Evolutionary conservation across 2,888 invertebrate genomes (phyloP), one percentile per base, ranked within the genome.

Genomic region (Polylopha cassiicola): DNA sequence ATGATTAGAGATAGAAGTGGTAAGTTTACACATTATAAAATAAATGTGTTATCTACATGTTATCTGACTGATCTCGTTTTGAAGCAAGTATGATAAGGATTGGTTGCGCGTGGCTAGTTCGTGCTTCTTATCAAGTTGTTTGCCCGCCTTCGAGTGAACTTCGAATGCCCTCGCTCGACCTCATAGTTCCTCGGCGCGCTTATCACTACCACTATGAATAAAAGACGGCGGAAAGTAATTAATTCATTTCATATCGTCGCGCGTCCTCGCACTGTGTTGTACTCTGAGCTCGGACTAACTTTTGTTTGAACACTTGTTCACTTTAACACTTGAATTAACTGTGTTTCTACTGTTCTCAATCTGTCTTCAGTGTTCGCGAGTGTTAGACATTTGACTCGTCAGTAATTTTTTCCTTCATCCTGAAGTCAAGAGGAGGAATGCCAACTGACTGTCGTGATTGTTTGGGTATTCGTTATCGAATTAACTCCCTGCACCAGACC

Each of bases 391-490:
- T n/a, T 65, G 60, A 58, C 66, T 65, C 61, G 69, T 55, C 60
- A 60, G 77, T 80, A 66, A 68, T 78, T 85, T 84, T 79, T 69
- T 65, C 61, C 49, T 72, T 62, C 58, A 84, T 69, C 73, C 76
- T 81, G 82, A 72, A 79, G 76, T 74, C 84, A 85, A 82, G 82
- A 86, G 65, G 77, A 86, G 86, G 86, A 84, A 87, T 87, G 86
- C 86, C 71, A 89, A 91, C 88, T 87, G 90, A 90, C 87, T 90
- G 90, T 78, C 90, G 90, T 77, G 92, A 93, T 80, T 92, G 92
- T 90, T 88, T 95, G 89, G 94, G 92, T 88, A 92, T 95, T 87
- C 92, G 95, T 86, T 91, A 89, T 89, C 93, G 95, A 87, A 91
- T 92, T 82, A 93, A 92, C 86, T 89, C 90, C 86, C 91, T 95